A percentile compares a stretch with the other conserved stretches of the same genome.
Conservation (phyloP, 92 coral and sea anemone genomes). For the Epizoanthus ramosus region DNA sequence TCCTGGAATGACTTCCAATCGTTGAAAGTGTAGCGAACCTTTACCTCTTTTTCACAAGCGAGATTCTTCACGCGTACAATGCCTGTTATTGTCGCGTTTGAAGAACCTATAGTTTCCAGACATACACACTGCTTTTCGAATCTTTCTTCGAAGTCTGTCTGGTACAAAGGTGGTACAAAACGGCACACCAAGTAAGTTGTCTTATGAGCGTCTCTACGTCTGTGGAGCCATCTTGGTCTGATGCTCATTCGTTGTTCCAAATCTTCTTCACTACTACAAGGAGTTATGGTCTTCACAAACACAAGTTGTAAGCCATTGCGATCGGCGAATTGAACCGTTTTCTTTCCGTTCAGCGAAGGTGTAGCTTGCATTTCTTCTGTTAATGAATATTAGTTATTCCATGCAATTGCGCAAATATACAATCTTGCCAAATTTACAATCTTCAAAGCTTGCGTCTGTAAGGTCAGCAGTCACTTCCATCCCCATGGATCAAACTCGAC, state of each 20-base stretch:
- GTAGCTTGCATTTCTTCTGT: not conserved
- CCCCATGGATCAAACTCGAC: too few species aligned
- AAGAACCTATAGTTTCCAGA: constrained; percentile 66
- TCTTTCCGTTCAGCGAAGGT: not conserved
- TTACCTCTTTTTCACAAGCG: constrained; percentile 66
- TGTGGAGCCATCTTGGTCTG: not conserved
- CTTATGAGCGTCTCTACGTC: too few species aligned
- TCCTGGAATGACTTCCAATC: constrained; percentile 74
- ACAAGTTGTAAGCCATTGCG: constrained; percentile 20
- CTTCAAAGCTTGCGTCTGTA: too few species aligned
- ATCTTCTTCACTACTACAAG: constrained; percentile 9
- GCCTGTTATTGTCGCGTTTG: constrained; percentile 70
- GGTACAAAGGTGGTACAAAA: not conserved
- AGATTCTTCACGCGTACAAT: constrained; percentile 77
- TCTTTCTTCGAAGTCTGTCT: constrained; percentile 30
- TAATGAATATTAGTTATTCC: too few species aligned
- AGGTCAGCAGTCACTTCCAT: too few species aligned
- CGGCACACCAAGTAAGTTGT: too few species aligned
- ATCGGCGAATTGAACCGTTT: constrained; percentile 24
- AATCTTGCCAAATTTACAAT: too few species aligned
- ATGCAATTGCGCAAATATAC: too few species aligned
- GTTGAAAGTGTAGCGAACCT: constrained; percentile 72
- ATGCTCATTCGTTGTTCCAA: not conserved
- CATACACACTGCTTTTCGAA: constrained; percentile 55
- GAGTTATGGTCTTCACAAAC: constrained; percentile 20